These are phyloP conservation scores for Autographa gamma DNA, from an alignment of 2,888 invertebrate genomes.

Conservation along the genomic window DNA sequence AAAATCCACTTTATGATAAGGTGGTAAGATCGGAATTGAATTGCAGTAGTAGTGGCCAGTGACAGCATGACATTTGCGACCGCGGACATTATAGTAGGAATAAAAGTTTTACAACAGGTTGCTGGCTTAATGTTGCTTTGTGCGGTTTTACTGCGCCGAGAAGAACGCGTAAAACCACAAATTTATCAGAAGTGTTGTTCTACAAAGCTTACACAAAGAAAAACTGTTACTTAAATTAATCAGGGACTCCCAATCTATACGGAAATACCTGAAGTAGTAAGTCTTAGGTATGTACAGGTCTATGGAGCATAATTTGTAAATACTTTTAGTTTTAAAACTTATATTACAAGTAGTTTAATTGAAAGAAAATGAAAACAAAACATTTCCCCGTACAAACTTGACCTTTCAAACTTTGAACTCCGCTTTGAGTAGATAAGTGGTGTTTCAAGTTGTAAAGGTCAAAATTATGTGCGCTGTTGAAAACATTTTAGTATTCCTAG, in stretches of 20 bases:
- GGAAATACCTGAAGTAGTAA: too few relatives aligned
- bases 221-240: slow-evolving; percentile 39
- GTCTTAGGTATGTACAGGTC: too few relatives aligned
- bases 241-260: slow-evolving; percentile 8
- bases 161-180: slow-evolving; percentile 66
- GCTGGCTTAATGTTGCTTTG: slow-evolving; percentile 70
- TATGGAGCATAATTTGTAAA: too few relatives aligned
- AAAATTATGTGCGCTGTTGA: slow-evolving; percentile 21
- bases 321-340: too few relatives aligned
- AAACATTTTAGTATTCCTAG: slow-evolving; percentile 31
- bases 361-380: slow-evolving; percentile 11
- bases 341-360: not conserved
- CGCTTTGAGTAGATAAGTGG: slow-evolving; percentile 7
- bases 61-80: slow-evolving; percentile 51
- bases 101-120: slow-evolving; percentile 78
- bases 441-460: slow-evolving; percentile 35
- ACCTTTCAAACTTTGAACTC: slow-evolving; percentile 23
- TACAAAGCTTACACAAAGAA: slow-evolving; percentile 44
- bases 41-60: slow-evolving; percentile 13
- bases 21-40: slow-evolving; percentile 39
- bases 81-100: slow-evolving; percentile 59
- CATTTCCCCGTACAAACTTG: slow-evolving; percentile 1
- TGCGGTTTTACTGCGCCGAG: slow-evolving; percentile 61
- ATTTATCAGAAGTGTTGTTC: slow-evolving; percentile 60
- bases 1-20: slow-evolving; percentile 33